Percentiles rank a stretch among this genome's conserved stretches.
phyloP scores from a whole-genome alignment of 35 echinoderm and acorn worm species.

The Lytechinus pictus region DNA sequence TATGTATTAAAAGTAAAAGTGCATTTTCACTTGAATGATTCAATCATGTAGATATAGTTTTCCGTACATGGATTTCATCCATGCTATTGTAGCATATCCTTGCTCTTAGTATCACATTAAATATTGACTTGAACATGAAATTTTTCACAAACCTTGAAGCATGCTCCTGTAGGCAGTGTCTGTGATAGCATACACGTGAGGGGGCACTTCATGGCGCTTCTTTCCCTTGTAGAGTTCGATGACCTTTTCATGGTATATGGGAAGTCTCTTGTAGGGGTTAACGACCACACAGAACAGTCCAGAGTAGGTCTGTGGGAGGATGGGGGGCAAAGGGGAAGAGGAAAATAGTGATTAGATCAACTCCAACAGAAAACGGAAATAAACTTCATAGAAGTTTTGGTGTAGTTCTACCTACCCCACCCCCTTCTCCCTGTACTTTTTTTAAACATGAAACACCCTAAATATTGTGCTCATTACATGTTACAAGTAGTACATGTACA shows the following conservation, averaged over 20 bases:
- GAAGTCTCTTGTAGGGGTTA: conserved; percentile 97
- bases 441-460: too few relatives aligned
- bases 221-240: conserved; percentile 97
- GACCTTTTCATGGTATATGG: conserved; percentile 98
- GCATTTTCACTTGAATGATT: too few relatives aligned
- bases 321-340: background rate
- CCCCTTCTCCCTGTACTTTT: background rate
- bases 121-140: background rate
- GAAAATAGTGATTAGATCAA: conserved; percentile 7
- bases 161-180: conserved; percentile 98
- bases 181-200: conserved; percentile 96
- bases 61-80: too few relatives aligned
- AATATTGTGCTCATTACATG: too few relatives aligned
- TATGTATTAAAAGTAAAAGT: too few relatives aligned
- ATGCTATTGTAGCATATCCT: too few relatives aligned
- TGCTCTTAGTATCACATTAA: too few relatives aligned
- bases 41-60: too few relatives aligned
- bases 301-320: conserved; percentile 86
- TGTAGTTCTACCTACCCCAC: background rate
- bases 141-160: conserved; percentile 81
- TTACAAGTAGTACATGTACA: too few relatives aligned
- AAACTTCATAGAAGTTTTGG: background rate
- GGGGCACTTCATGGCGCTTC: conserved; percentile 99
- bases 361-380: background rate
- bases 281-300: conserved; percentile 99